phyloP scores from a whole-genome alignment of 2,797 vertebrate genomes.

The Gadopsis bispinosus region DNA sequence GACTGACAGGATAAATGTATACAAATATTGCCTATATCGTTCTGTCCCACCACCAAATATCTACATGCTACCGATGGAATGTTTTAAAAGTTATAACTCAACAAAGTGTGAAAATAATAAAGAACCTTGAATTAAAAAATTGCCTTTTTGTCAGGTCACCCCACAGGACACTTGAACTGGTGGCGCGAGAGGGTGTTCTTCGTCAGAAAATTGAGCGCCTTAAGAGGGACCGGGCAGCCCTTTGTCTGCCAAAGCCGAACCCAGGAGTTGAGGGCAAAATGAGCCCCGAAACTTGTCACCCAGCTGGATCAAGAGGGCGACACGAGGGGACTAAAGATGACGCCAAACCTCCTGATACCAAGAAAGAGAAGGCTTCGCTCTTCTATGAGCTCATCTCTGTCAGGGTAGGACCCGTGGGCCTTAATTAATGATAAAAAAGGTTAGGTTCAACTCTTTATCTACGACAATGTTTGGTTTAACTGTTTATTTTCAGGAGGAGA shows the following conservation, averaged over 20 bases:
- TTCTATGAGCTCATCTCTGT: conserved; percentile 85
- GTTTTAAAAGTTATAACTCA: neutral
- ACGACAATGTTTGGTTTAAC: neutral
- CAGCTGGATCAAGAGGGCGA: conserved; percentile 63
- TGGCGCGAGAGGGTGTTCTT: conserved; percentile 77
- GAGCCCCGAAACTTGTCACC: conserved; percentile 69
- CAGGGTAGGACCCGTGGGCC: conserved; percentile 82
- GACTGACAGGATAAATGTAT: neutral
- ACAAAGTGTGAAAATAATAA: neutral
- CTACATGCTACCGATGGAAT: neutral
- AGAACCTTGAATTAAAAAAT: neutral
- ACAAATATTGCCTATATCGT: neutral
- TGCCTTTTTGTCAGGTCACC: neutral
- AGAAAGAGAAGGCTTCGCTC: conserved; percentile 85
- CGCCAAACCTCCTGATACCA: conserved; percentile 64
- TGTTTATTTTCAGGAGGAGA: conserved; percentile 85
- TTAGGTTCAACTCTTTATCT: neutral
- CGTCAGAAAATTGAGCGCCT: conserved; percentile 80
- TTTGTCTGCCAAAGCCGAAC: conserved; percentile 80
- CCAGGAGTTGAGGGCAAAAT: conserved; percentile 43
- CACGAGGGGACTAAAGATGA: conserved; percentile 51
- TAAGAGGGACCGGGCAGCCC: conserved; percentile 80
- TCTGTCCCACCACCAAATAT: neutral
- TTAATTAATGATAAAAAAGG: too few species aligned
- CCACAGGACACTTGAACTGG: conserved; percentile 60